A percentile compares a stretch with the other conserved stretches of the same genome.
phyloP scores from a whole-genome alignment of 2,888 invertebrate species.

The Drosophila neoperkinsi region DNA sequence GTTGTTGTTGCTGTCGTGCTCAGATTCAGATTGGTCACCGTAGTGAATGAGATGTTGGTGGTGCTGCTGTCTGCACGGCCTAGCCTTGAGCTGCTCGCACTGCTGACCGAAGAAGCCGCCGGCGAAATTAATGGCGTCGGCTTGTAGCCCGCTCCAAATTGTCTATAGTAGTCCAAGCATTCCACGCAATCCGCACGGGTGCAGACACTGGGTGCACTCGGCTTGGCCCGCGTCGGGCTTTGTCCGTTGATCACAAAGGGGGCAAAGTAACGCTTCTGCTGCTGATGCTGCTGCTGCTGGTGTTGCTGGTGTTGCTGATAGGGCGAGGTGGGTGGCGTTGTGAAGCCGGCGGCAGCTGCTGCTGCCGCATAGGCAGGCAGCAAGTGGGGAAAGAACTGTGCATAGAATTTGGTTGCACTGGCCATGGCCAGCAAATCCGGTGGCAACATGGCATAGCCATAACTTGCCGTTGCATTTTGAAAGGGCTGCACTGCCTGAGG shows the following conservation, averaged over 20 bases:
- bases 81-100: slow-evolving; percentile 64
- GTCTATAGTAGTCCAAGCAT: slow-evolving; percentile 77
- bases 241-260: slow-evolving; percentile 69
- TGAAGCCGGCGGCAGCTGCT: slow-evolving; percentile 70
- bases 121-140: slow-evolving; percentile 71
- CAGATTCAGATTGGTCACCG: slow-evolving; percentile 76
- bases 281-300: slow-evolving; percentile 49
- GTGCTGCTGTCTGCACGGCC: slow-evolving; percentile 17
- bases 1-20: slow-evolving; percentile 34
- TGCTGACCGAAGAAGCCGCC: slow-evolving; percentile 72
- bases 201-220: slow-evolving; percentile 49
- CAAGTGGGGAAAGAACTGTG: slow-evolving; percentile 83
- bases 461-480: slow-evolving; percentile 8
- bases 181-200: slow-evolving; percentile 74
- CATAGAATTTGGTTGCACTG: slow-evolving; percentile 82
- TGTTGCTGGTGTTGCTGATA: slow-evolving; percentile 67
- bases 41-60: slow-evolving; percentile 71
- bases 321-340: slow-evolving; percentile 62
- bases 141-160: slow-evolving; percentile 54
- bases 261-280: slow-evolving; percentile 74
- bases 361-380: slow-evolving; percentile 77
- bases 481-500: neutral
- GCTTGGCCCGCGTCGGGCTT: slow-evolving; percentile 43
- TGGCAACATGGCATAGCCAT: slow-evolving; percentile 65
- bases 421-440: slow-evolving; percentile 81